Evolutionary conservation across 1,140 invertebrate genomes (phyloP), one percentile per base, ranked within the genome.

Genomic region (Stegodyphus dumicola): DNA sequence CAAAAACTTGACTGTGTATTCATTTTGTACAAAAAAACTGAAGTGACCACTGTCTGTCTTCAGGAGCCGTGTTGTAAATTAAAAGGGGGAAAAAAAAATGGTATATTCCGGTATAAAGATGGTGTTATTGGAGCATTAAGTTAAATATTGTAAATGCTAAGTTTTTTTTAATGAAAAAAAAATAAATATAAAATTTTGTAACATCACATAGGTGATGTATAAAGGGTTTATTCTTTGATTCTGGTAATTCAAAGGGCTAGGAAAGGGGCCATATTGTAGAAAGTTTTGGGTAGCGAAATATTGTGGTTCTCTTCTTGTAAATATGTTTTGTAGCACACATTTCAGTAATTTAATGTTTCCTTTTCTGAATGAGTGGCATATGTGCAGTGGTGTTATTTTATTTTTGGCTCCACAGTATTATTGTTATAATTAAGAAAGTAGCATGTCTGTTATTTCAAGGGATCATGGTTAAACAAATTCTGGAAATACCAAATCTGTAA

Each of bases 321-420:
- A 85, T 85, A 77, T 67, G 60, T 81, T 48, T 54, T 33, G 54
- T 76, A 77, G 64, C 64, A 69, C 81, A 85, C 15, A 49, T 75
- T 76, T 69, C 54, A 70, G 64, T 85, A 85, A 85, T 85, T 85
- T 85, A 85, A 85, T 85, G 73, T 85, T 76, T 85, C 80, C 66
- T 74, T 73, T 78, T 53, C 67, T 48, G 49, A n/a, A 9, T 76
- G 65, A 67, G 73, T 85, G 81, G 74, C 73, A 76, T 83, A 56
- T 76, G 65, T 85, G 81, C 81, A 85, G 64, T 77, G 81, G 70
- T 74, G 49, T 83, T 60, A 71, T 60, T 60, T 60, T 53, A 49
- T 60, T 66, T 67, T 85, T 85, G 69, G 81, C 81, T 85, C 74
- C 71, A 85, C 74, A 85, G 81, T 85, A 85, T 83, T 83, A 83